A percentile compares a stretch with the other conserved stretches of the same genome.
Conservation (phyloP, 1,140 invertebrate genomes). For the Drosophila tsacasi region DNA sequence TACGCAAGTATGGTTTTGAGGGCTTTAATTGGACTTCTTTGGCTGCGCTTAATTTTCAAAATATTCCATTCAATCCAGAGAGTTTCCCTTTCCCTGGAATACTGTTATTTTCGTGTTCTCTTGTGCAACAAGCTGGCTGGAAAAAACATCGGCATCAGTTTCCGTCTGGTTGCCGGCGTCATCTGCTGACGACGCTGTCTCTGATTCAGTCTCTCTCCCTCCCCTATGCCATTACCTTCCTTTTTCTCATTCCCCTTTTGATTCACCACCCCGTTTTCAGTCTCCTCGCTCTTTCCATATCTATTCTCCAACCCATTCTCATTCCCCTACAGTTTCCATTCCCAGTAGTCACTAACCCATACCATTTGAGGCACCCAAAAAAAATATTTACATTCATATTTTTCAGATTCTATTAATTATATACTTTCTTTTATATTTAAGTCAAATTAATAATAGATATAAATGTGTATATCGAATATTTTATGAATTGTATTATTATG, state of each 20-base stretch:
- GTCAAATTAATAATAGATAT: neutral
- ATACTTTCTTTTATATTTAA: neutral
- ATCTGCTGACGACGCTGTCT: conserved; percentile 55
- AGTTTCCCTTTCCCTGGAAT: conserved; percentile 8
- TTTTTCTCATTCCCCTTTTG: neutral
- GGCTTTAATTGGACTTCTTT: neutral
- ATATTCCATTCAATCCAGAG: conserved; percentile 3
- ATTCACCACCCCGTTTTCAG: neutral
- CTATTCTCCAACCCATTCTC: neutral
- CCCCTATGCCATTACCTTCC: conserved; percentile 8
- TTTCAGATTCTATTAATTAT: neutral
- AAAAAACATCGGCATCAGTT: conserved; percentile 56
- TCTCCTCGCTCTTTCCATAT: neutral
- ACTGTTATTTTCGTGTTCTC: conserved; percentile 49
- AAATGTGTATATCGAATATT: neutral
- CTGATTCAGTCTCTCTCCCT: conserved; percentile 13
- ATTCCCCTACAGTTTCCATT: neutral
- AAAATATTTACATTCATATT: neutral
- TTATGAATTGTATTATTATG: neutral
- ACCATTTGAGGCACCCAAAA: neutral
- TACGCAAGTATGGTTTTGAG: neutral
- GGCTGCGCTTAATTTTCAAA: conserved; percentile 9
- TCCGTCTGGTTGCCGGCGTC: conserved; percentile 59
- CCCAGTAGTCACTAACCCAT: conserved; percentile 6
- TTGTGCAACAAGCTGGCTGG: conserved; percentile 46